Base-by-base conservation (phyloP, 1,140 invertebrate species). In the Zaprionus kolodkinae region DNA sequence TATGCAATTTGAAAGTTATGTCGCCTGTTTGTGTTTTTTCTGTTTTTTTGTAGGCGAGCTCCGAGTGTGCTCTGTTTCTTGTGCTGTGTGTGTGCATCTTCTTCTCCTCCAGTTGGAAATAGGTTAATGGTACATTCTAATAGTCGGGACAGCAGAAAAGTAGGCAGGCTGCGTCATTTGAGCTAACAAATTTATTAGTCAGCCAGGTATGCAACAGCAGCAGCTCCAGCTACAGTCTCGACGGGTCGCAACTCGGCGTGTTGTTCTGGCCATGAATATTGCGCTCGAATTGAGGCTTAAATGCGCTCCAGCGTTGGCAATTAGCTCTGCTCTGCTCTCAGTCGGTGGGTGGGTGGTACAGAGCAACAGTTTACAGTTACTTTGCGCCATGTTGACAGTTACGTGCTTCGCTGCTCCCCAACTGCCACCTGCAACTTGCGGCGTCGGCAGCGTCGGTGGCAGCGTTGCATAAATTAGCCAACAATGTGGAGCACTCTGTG, bases 121-220 rank as follows among this genome's bases (percentile, higher is more conserved):
- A 72, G 85, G 85, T 89, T 89, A 85, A 89, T 89, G 76, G 85
- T 70, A 89, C 84, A 88, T 87, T 88, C 77, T 84, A 88, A 83
- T 81, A 56, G 66, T 55, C 33, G 67, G 35, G 52, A 52, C 48
- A 77, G 52, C 48, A 77, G 52, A 56, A 71, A 78, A 59, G 75
- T 77, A 54, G 76, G 65, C 66, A 69, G 71, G 70, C 83, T 69
- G 27, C 52, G 76, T 72, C 78, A 74, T 72, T 64, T 75, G 72
- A 65, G 83, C 77, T 60, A 71, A 75, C 84, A 83, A 80, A 88
- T 87, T 87, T 87, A 87, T 86, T 83, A 88, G 79, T 62, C 83
- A 87, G 81, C 73, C 35, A 25, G 17, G 35, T 40, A 33, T 43
- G 38, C 40, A 55, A 55, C 55, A 40, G 10, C 45, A 60, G 36